Base-by-base conservation (phyloP, 2,888 invertebrate species). In the Achlya flavicornis region DNA sequence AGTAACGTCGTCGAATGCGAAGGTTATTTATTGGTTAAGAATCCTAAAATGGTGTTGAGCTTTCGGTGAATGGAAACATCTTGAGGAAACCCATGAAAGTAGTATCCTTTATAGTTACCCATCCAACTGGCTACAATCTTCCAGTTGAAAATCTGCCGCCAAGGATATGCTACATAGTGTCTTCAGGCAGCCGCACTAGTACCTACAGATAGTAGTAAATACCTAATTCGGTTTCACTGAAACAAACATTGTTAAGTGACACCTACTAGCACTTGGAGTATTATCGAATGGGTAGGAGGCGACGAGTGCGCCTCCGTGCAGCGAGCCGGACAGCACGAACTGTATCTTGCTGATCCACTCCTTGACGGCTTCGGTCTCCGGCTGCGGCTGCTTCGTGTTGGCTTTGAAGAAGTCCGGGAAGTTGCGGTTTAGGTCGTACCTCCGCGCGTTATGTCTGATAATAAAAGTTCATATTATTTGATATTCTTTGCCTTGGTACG, bases 211-310 rank as follows among this genome's bases (percentile, higher is more conserved):
- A 26, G 26, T 26, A 26, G 26, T 26, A 26, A 26, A 26, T 26
- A n/a, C n/a, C n/a, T n/a, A 26, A 19, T 48, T 46, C 32, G n/a
- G 8, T 41, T 8, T 60, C 19, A 41, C 38, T 41, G 41, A 41
- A 33, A n/a, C 46, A n/a, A n/a, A 46, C 6, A 46, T 46, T 46
- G 4, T n/a, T n/a, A 46, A 46, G n/a, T n/a, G 41, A 76, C 66
- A 82, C 82, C 97, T 96, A 98, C 98, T 97, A 90, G 98, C 96
- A 94, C 97, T 98, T 26, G 98, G 98, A 5, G 98, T 98, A 88
- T 98, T 98, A 89, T 99, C 99, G 88, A 97, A 99, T 0, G 99
- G 99, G 89, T 99, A 99, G 80, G 98, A 98, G 58, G 98, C 99
- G 14, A 99, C 99, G 68, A 99, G 93, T 0, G 98, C 98, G 58